Evolutionary conservation across 2,888 invertebrate species (phyloP), one percentile per base, ranked within the genome.

Genomic region (Neoscelio sp.): DNA sequence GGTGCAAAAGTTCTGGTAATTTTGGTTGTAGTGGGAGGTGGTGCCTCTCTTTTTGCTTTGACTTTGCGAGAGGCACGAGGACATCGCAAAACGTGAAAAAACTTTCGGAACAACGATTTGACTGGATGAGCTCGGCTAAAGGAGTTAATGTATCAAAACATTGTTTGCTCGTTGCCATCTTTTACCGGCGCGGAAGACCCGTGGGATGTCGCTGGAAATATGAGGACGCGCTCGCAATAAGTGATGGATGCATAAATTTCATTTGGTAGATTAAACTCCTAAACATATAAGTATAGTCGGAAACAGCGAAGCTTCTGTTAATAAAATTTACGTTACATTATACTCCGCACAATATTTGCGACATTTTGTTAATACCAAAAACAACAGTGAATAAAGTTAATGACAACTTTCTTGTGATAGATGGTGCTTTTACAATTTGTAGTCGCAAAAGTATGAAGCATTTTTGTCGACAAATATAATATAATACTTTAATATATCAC

Each of bases 211-310:
- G 68, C 75, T 81, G 83, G 76, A 87, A 87, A 87, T 86, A 87
- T 86, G 84, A 85, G 84, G 75, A 80, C 82, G 81, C 82, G 80
- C 81, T 82, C 82, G 62, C 75, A 81, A 30, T 17, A 42, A 7
- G 83, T 86, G 87, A 87, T 87, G 83, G 85, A 88, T 85, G 88
- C 85, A 86, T 82, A 84, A 86, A 86, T 87, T 88, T 88, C 88
- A 87, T 88, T 88, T 87, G 84, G 84, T 84, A 87, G 86, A 88
- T 88, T 87, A 87, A 87, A 87, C 84, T 85, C 85, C 84, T 86
- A 87, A 87, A 82, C 82, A 6, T n/a, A 33, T n/a, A 7, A 33
- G n/a, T 7, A 33, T 7, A 70, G 71, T 75, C 44, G 78, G 68
- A 77, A 82, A 78, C 73, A n/a, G 79, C 81, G 77, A 71, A 79